These are phyloP conservation scores for Potamarius usumacintae DNA, from an alignment of 2,113 vertebrate species.

Conservation along the genomic window DNA sequence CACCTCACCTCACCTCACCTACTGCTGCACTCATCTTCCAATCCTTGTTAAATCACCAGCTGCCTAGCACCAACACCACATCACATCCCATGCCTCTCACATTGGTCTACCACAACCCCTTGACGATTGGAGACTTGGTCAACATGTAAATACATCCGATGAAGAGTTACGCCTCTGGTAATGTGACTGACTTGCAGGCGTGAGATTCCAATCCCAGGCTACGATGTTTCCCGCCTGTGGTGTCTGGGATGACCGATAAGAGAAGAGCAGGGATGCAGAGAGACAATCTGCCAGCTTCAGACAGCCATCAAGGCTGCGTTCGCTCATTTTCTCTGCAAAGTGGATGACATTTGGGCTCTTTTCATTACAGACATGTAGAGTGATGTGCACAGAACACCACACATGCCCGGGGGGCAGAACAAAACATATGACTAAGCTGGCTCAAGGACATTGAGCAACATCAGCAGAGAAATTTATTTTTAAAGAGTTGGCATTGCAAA, in stretches of 20 bases:
- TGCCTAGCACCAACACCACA: conserved; percentile 30
- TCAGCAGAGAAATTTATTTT: neutral
- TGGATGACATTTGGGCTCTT: conserved; percentile 50
- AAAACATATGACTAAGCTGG: conserved; percentile 2
- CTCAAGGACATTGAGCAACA: conserved; percentile 5
- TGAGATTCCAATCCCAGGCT: conserved; percentile 34
- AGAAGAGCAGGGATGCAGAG: neutral
- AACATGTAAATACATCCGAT: conserved; percentile 44
- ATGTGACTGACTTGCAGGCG: conserved; percentile 32
- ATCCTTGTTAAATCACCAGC: conserved; percentile 44
- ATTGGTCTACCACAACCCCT: conserved; percentile 20
- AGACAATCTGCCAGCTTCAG: conserved; percentile 36
- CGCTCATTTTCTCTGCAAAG: conserved; percentile 46
- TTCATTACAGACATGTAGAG: conserved; percentile 36
- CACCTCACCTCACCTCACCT: conserved; percentile 43
- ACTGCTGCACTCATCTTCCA: conserved; percentile 41
- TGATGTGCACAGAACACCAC: neutral
- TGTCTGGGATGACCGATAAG: conserved; percentile 43
- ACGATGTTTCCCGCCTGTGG: conserved; percentile 16
- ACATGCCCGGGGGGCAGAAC: neutral
- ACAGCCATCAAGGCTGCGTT: conserved; percentile 20
- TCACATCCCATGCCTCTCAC: conserved; percentile 8
- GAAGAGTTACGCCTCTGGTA: conserved; percentile 36
- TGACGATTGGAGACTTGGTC: neutral
- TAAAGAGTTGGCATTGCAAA: neutral